Base-by-base conservation (phyloP, 2,797 vertebrate species). In the Stomatorhinus walkeri region DNA sequence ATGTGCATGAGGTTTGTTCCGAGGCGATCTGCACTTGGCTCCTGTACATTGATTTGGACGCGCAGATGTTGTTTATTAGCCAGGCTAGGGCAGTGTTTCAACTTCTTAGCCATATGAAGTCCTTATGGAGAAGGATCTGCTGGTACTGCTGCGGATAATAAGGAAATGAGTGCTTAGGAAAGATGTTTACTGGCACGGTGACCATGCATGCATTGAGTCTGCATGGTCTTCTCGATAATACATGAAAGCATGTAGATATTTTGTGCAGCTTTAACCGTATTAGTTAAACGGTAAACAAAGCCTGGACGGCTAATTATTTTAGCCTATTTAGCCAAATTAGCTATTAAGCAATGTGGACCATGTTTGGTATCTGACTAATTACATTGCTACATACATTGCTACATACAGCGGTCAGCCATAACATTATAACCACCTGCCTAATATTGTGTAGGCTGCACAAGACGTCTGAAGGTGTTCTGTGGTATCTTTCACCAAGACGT, bases 41-140 rank as follows among this genome's bases (percentile, higher is more conserved):
- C 19, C 40, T n/a, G 19, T 19, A 46, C 36, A 9, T n/a, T 81
- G 36, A 81, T 46, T 81, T 46, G 76, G 40, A 46, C 40, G 19
- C 76, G 43, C 76, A 81, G 76, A 81, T 81, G 76, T 81, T 43
- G 36, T 46, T 81, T 46, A 81, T 43, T 81, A 81, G 40, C 76
- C 40, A 46, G 19, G 76, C 40, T 16, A 46, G 59, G 59, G 59
- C 32, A 16, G 28, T 40, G 68, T 76, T 76, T 76, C 28, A 76
- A 76, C 28, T 76, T 32, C 68, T 76, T 76, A 32, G 76, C 40
- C 76, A 81, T 81, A 40, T 81, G 40, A 43, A 46, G 40, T n/a
- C 40, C 36, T 7, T 22, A 46, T 46, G 76, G 76, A 81, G 76
- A 81, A n/a, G 76, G 40, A 2, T 43, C 40, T 81, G 76, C 76